Evolutionary conservation across 2,113 vertebrate genomes (phyloP), one percentile per base, ranked within the genome.

Genomic region (Scomber scombrus): DNA sequence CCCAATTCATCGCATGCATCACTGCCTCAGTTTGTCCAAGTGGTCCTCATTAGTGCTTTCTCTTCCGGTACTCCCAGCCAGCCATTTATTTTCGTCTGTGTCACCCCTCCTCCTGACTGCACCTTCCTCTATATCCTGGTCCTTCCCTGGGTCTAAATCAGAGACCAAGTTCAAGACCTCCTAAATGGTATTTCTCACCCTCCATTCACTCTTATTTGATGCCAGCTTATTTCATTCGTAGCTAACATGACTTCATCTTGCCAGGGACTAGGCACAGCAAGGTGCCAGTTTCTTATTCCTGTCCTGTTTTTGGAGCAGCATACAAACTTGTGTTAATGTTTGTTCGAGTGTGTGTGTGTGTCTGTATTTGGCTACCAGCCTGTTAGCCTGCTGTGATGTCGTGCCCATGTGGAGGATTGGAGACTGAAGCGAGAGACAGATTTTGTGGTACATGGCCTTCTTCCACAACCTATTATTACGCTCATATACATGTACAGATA

Each of bases 361-460:
- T 57, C 15, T 69, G 23, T 58, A 19, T 52, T 58, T 87, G 81
- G 77, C 66, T 31, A 15, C 15, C 10, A 52, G 60, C 77, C 79
- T 63, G 50, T 60, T 58, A 19, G 19, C 81, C 80, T 79, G 84
- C 88, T 86, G 85, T 54, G 81, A 78, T 70, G 76, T 75, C 4
- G 31, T 60, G 75, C 79, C 67, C 79, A 64, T 72, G 77, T 65
- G 62, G 61, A 78, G 71, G 52, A 78, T 63, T 70, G 46, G 74
- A 82, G 31, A 11, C 69, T 0, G 4, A 83, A 75, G 49, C 1
- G 62, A 71, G 45, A 80, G 74, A 85, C 80, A 46, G 66, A 82
- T 75, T 89, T 72, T 43, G 40, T 12, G 71, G 18, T 11, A 50
- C 72, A 58, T 74, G 78, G 71, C 70, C 70, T 58, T 10, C 47